These are phyloP conservation scores for Ophion costatus DNA, from an alignment of 2,888 invertebrate genomes.

Conservation along the genomic window DNA sequence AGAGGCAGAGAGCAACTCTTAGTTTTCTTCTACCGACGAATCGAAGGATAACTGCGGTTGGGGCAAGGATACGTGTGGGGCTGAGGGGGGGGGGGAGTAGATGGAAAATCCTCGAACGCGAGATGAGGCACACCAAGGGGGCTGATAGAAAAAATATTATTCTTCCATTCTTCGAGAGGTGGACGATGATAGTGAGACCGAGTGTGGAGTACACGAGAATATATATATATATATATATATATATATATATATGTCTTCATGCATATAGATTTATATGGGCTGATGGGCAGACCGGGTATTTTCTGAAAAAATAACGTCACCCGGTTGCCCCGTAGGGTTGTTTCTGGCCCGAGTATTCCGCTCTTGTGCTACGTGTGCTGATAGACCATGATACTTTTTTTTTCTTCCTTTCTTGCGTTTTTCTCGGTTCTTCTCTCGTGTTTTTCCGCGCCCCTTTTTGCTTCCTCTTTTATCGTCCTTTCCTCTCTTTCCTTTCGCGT, in stretches of 20 bases:
- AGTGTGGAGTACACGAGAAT: constrained; percentile 33
- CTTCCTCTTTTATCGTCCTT: constrained; percentile 27
- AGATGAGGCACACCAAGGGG: constrained; percentile 49
- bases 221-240: constrained; percentile 1
- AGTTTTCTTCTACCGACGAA: constrained; percentile 20
- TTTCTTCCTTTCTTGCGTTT: constrained; percentile 54
- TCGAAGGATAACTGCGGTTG: constrained; percentile 36
- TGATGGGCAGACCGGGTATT: constrained; percentile 74
- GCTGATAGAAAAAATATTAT: constrained; percentile 82
- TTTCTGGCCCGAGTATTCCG: constrained; percentile 43
- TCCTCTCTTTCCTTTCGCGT: constrained; percentile 46
- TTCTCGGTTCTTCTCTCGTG: constrained; percentile 7
- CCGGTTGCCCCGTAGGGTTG: constrained; percentile 47
- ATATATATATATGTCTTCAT: neutral
- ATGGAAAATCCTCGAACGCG: constrained; percentile 68
- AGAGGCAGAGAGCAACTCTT: constrained; percentile 14
- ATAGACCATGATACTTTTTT: constrained; percentile 53
- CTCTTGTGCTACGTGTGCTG: constrained; percentile 30
- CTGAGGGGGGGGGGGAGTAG: constrained; percentile 14
- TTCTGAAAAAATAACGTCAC: constrained; percentile 82
- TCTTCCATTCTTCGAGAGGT: constrained; percentile 81
- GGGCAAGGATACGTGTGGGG: constrained; percentile 28
- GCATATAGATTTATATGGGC: constrained; percentile 28
- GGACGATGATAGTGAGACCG: constrained; percentile 60
- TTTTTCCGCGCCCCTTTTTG: constrained; percentile 36